Base-by-base conservation (phyloP, 2,888 invertebrate species). In the Epirrhoe alternata region DNA sequence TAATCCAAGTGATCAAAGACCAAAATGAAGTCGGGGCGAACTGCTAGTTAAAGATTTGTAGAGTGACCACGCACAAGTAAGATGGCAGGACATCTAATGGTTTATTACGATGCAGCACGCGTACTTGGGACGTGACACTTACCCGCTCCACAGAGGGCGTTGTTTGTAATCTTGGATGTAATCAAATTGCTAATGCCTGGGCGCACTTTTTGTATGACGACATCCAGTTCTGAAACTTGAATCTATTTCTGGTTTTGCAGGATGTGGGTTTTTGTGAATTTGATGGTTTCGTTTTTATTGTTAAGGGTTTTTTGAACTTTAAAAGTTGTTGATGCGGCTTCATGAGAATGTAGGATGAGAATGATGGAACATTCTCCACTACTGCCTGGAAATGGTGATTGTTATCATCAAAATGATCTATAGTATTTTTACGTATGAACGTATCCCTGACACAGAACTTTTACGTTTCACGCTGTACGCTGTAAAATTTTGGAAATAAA, bases 91-190 rank as follows among this genome's bases (percentile, higher is more conserved):
- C 52, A 64, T 12, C n/a, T 61, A 52, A 61, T 55, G 47, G 31
- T 8, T 33, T 76, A 82, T 87, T 84, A 77, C 70, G 58, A 87
- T 86, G 80, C 86, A 64, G 63, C 61, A 58, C 79, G 78, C 83
- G 83, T 85, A 68, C 33, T 12, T 12, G 7, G 60, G 79, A 87
- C 86, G 86, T 86, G 87, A 82, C 78, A 81, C 79, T 81, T 79
- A 82, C 77, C 78, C 81, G 81, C 82, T 79, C 83, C 72, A 70
- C 64, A 82, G 80, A 78, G 83, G 85, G 84, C 80, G 84, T 77
- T 77, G 73, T 73, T 51, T 68, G 76, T 81, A 84, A 86, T 86
- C 85, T 83, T 80, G 71, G 68, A 78, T 77, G 77, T 78, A 76
- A 86, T 86, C 84, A 78, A 80, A 83, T 85, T 84, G 81, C 74